Evolutionary conservation across 2,797 vertebrate species (phyloP).

Genomic region (Ptychobarbus kaznakovi): DNA sequence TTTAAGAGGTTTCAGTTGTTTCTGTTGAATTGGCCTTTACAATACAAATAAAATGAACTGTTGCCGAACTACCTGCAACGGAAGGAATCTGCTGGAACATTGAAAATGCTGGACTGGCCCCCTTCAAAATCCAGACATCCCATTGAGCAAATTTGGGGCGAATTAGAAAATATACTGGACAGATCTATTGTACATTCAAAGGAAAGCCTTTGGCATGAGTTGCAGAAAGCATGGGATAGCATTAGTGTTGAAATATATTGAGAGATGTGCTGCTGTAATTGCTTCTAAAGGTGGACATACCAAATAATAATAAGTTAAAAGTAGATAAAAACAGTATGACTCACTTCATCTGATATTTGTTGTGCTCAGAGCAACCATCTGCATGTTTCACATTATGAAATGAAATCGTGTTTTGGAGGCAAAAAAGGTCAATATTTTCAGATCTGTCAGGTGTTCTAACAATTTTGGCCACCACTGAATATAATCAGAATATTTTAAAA

Average conservation of each 20-base stretch:
- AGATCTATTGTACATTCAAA: neutral
- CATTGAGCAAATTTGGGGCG: neutral
- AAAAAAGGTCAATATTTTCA: neutral
- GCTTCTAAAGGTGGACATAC: neutral
- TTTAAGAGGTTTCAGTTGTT: neutral
- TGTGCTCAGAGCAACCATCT: neutral
- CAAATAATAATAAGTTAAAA: neutral
- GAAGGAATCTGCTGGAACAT: neutral
- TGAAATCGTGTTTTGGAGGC: neutral
- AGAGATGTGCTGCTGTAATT: neutral
- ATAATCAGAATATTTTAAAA: neutral
- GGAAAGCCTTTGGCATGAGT: no score
- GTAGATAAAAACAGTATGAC: neutral
- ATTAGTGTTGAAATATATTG: neutral
- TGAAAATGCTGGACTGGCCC: neutral
- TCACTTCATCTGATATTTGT: neutral
- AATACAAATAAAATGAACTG: no score
- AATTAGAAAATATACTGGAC: neutral
- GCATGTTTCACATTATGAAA: neutral
- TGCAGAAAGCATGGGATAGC: neutral
- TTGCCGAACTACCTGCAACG: neutral
- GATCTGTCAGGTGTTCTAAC: no score
- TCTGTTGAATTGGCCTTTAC: neutral
- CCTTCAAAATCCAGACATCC: neutral
- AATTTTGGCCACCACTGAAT: neutral